phyloP scores from a whole-genome alignment of 1,140 invertebrate genomes.

The Eumeta japonica region DNA sequence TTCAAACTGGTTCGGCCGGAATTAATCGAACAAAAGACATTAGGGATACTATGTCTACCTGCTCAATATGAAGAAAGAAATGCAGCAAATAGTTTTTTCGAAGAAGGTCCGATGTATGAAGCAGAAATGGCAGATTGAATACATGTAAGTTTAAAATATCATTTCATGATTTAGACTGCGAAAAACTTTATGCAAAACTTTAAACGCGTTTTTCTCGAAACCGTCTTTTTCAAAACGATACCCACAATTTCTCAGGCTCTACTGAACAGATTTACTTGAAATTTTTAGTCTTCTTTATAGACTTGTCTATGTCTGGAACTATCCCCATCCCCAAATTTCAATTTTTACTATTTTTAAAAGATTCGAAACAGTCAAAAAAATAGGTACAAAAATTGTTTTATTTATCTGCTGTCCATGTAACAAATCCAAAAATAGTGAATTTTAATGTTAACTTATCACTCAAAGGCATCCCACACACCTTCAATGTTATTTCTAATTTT shows the following conservation, averaged over 20 bases:
- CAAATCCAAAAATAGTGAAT: no score
- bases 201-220: conserved; percentile 1
- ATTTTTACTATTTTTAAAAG: conserved; percentile 1
- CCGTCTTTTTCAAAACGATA: neutral
- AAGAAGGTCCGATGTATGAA: conserved; percentile 1
- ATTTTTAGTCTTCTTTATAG: neutral
- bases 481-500: no score
- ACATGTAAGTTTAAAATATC: conserved; percentile 1
- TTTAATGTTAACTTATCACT: no score
- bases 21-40: no score
- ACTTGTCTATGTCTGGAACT: neutral
- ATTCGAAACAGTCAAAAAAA: neutral
- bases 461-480: no score
- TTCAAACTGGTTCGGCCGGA: no score
- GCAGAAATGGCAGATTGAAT: conserved; percentile 1
- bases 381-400: neutral
- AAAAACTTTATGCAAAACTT: conserved; percentile 1
- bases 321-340: neutral
- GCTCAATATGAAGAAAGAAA: no score
- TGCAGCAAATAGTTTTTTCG: no score
- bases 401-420: neutral
- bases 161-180: conserved; percentile 1
- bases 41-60: no score
- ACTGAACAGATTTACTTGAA: neutral
- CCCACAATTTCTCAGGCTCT: neutral